Base-by-base conservation (phyloP, 2,797 vertebrate genomes). In the Acestrorhynchus altus region DNA sequence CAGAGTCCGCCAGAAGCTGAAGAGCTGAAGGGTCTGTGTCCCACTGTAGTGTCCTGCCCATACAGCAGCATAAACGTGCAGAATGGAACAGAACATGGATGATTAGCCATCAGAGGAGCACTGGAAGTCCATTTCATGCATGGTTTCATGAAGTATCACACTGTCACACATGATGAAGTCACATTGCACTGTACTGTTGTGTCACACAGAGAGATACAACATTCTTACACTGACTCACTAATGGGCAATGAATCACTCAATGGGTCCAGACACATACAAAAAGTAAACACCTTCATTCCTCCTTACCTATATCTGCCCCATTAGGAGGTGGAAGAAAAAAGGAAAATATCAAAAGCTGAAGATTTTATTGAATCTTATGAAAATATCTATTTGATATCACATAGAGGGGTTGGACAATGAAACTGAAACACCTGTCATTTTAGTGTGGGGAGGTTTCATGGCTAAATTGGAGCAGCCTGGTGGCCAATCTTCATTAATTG, bases 1-100 rank as follows among this genome's bases (percentile, higher is more conserved):
- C 94, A 89, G 95, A 94, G 90, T 96, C 95, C 88, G 92, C 94
- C 86, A 95, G 93, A 88, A 96, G 93, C 90, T 96, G 95, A 80
- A 96, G 93, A 86, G 95, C 95, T 90, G 94, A 96, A 87, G 95
- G 95, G 90, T 96, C 95, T 87, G 95, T 95, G 87, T 96, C 95
- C 95, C 95, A 96, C 86, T 96, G 95, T 89, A 96, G 88, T 85
- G 94, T 95, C 93, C 95, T 96, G 88, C 78, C 85, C 79, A 81
- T 83, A 85, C 31, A 61, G 69, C 4, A 87, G 88, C 75, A 91
- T 83, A 89, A 90, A 90, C 89, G 92, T 86, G 61, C 42, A 79
- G 56, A 46, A 92, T 84, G 83, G 86, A 86, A 88, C 90, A 94
- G 87, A 94, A 92, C 86, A 93, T 87, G 93, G 82, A 92, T 28